phyloP scores from a whole-genome alignment of 2,888 invertebrate genomes.

The Chrysodeixis includens region DNA sequence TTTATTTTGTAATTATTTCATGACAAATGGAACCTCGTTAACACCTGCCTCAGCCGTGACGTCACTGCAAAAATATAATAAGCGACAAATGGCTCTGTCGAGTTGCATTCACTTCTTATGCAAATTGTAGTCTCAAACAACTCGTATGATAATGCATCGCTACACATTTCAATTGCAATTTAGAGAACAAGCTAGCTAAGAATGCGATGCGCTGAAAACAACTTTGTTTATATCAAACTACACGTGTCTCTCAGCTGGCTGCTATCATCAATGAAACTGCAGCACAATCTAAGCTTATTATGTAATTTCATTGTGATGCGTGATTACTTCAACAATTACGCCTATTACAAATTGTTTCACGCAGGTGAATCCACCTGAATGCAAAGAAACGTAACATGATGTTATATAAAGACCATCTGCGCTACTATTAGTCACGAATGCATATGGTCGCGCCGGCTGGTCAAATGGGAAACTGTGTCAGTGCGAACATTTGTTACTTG shows the following conservation, averaged over 20 bases:
- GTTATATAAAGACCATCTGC: slow-evolving; percentile 76
- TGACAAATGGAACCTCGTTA: slow-evolving; percentile 12
- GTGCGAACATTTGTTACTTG: slow-evolving; percentile 81
- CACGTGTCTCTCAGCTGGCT: slow-evolving; percentile 7
- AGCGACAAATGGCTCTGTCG: slow-evolving; percentile 27
- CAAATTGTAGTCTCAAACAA: slow-evolving; percentile 24
- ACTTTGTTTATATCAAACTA: slow-evolving; percentile 14
- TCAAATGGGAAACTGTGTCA: slow-evolving; percentile 87
- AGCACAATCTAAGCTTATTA: slow-evolving; percentile 20
- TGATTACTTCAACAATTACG: slow-evolving; percentile 38
- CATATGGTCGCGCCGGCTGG: slow-evolving; percentile 82
- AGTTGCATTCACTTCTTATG: slow-evolving; percentile 33
- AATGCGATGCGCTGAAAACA: slow-evolving; percentile 35
- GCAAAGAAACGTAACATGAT: slow-evolving; percentile 60
- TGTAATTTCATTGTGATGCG: slow-evolving; percentile 27
- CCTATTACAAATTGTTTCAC: slow-evolving; percentile 48
- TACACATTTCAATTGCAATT: slow-evolving; percentile 24
- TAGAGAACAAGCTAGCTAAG: slow-evolving; percentile 22
- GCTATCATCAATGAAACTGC: slow-evolving; percentile 22
- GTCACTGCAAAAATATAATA: slow-evolving; percentile 44
- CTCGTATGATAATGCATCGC: slow-evolving; percentile 12
- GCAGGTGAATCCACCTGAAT: slow-evolving; percentile 62
- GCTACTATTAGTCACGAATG: slow-evolving; percentile 75
- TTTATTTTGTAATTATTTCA: slow-evolving; percentile 13
- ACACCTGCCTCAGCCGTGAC: slow-evolving; percentile 28